Percentiles rank a stretch among this genome's conserved stretches.
Evolutionary conservation across 2,888 invertebrate species (phyloP).

Genomic region (Trissoscelio sp.): DNA sequence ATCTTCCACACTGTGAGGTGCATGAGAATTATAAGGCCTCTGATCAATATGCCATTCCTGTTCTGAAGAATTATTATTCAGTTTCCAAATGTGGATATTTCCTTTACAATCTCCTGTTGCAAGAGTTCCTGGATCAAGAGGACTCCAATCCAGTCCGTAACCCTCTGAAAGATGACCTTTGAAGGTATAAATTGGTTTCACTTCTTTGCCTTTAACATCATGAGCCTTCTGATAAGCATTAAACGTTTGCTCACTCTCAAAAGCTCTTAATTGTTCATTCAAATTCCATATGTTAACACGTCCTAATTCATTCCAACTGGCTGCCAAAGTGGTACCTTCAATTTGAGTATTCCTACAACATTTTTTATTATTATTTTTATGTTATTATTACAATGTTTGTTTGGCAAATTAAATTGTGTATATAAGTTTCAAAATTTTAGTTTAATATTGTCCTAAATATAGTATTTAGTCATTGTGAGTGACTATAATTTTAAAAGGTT

Average conservation of each 20-base stretch:
- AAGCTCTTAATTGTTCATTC: constrained; percentile 90
- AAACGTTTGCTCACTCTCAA: constrained; percentile 88
- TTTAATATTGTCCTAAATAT: too few relatives aligned
- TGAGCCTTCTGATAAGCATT: constrained; percentile 86
- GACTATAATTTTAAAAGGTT: too few relatives aligned
- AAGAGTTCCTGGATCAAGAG: constrained; percentile 90
- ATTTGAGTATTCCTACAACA: constrained; percentile 85
- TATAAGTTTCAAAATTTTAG: too few relatives aligned
- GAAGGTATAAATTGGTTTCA: constrained; percentile 92
- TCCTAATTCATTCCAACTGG: constrained; percentile 98
- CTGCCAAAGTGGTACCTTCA: constrained; percentile 89
- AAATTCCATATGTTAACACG: constrained; percentile 97
- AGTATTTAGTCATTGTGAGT: too few relatives aligned
- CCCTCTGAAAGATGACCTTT: constrained; percentile 97
- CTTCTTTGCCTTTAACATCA: constrained; percentile 85
- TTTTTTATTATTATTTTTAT: too few relatives aligned
- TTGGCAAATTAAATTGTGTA: not conserved
- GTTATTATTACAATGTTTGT: constrained; percentile 1
- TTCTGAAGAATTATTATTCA: constrained; percentile 87
- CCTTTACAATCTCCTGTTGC: constrained; percentile 97
- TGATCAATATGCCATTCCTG: constrained; percentile 94
- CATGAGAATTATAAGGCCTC: constrained; percentile 93
- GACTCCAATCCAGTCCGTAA: constrained; percentile 97
- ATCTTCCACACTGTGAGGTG: constrained; percentile 96
- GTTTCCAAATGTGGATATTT: constrained; percentile 97